These are phyloP conservation scores for Galerucella nymphaeae DNA, from an alignment of 2,888 invertebrate genomes.

Conservation along the genomic window DNA sequence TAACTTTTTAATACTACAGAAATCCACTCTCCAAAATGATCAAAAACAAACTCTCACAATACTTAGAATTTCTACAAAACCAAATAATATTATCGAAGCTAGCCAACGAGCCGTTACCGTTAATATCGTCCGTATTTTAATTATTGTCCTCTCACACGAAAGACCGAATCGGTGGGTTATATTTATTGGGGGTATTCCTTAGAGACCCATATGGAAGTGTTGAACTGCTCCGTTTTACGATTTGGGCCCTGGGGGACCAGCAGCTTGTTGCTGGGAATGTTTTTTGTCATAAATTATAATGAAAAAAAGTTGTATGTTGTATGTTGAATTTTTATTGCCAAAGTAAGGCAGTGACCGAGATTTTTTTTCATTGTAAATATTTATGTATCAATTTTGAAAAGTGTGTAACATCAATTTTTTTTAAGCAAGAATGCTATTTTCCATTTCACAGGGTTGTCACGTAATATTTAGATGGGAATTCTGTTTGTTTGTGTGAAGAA, in stretches of 20 bases:
- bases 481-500: too few species aligned
- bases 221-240: slow-evolving; percentile 28
- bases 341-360: too few species aligned
- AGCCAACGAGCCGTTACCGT: too few species aligned
- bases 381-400: too few species aligned
- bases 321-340: background rate
- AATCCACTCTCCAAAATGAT: too few species aligned
- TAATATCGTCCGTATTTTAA: background rate
- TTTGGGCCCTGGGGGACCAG: slow-evolving; percentile 15
- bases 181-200: slow-evolving; percentile 12
- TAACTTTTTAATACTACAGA: too few species aligned
- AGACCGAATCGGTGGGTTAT: background rate
- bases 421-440: too few species aligned
- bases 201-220: slow-evolving; percentile 20
- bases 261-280: slow-evolving; percentile 30
- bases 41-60: background rate
- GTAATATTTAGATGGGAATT: too few species aligned
- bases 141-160: background rate
- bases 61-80: background rate
- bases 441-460: too few species aligned
- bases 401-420: too few species aligned
- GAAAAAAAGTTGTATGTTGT: slow-evolving; percentile 16
- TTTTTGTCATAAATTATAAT: slow-evolving; percentile 19
- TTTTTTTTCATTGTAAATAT: too few species aligned
- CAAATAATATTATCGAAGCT: background rate